Evolutionary conservation across 2,888 invertebrate species (phyloP), one percentile per base, ranked within the genome.

Genomic region (Callyntrura sp.): DNA sequence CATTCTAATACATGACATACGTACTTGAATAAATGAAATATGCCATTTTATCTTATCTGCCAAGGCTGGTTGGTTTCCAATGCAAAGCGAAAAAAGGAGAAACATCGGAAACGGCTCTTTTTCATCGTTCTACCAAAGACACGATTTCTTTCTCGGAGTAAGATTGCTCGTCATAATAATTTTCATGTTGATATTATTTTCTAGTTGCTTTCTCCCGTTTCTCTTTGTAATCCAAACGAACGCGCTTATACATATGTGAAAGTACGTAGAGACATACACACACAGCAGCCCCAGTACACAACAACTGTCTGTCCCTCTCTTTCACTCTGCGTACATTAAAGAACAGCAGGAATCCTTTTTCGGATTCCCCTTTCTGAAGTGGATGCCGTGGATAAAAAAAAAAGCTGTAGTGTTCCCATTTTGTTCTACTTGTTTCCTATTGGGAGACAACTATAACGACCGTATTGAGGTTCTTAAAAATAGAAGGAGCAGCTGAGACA

Each of bases 291-390:
- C n/a, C n/a, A n/a, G n/a, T n/a, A n/a, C n/a, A n/a, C n/a, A n/a
- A n/a, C n/a, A n/a, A n/a, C n/a, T n/a, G n/a, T n/a, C n/a, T n/a
- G n/a, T n/a, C n/a, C n/a, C n/a, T n/a, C n/a, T n/a, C n/a, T n/a
- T n/a, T n/a, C n/a, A n/a, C 25, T 28, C 55, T 55, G 14, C 55
- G 25, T 20, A 78, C 82, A 82, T 82, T 82, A 65, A 82, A 65
- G 65, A 62, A 17, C 82, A 82, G 82, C 82, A 82, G 82, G 82
- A 78, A 25, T 25, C 55, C n/a, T n/a, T n/a, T n/a, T 17, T 78
- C 25, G n/a, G 51, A 55, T 51, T 28, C 76, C 11, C 51, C 14
- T 78, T 23, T 51, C 76, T 25, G 51, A 78, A 78, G 51, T 78
- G 76, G 76, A 78, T 78, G 55, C 73, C 23, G 55, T n/a, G n/a